Base-by-base conservation (phyloP, 2,888 invertebrate species). In the Helobdella robusta region DNA sequence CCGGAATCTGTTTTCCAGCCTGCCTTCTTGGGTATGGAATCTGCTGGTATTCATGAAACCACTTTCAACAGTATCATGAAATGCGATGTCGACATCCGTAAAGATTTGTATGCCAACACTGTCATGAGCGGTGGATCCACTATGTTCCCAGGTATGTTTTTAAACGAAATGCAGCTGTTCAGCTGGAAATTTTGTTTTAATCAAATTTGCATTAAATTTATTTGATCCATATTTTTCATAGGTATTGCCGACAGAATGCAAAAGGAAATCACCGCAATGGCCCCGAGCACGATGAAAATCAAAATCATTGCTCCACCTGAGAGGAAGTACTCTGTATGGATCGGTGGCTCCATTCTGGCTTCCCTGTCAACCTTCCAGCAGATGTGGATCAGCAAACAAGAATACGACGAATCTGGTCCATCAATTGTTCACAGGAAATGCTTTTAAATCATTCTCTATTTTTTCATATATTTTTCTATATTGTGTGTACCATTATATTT, bases 231-330 rank as follows among this genome's bases (percentile, higher is more conserved):
- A n/a, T n/a, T n/a, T n/a, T n/a, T n/a, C n/a, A n/a, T n/a, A n/a
- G 89, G 93, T 84, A 92, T 93, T 81, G 92, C 92, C 74, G 92
- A 93, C 83, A 86, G 93, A 75, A 92, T 93, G 92, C 92, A 93
- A 83, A 93, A 92, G 83, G 93, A 93, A 84, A 91, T 92, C 84
- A 91, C 90, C 70, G 87, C 90, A 67, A 84, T 92, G 73, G 84
- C 84, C 59, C 84, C 84, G 65, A 77, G 80, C 73, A 84, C 84
- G 64, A 84, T 85, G 83, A 85, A 84, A 79, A 84, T 85, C 78
- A 84, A 84, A 79, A 83, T 84, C 77, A 91, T 91, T 82, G 91
- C 91, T 74, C 91, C 91, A 65, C 91, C 92, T 81, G 92, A 76
- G 71, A 68, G 76, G 44, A 76, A 75, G 68, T 76, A 76, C 71